Base-by-base conservation (phyloP, 1,140 invertebrate species). In the Caenorhabditis brenneri region DNA sequence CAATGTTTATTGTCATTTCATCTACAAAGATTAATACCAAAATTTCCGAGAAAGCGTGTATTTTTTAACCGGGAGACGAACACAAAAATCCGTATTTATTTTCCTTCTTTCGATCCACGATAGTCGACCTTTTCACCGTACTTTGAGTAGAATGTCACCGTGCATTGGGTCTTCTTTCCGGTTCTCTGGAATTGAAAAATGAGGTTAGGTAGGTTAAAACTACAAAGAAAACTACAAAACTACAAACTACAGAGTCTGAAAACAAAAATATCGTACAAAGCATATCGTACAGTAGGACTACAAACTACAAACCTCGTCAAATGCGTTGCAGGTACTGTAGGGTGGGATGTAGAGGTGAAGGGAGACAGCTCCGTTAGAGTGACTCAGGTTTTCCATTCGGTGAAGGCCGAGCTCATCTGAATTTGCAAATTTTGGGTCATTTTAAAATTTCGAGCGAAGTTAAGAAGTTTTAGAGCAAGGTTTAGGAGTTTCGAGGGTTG, bases 261-360 rank as follows among this genome's bases (percentile, higher is more conserved):
- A n/a, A n/a, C n/a, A n/a, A n/a, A n/a, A n/a, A n/a, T n/a, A n/a
- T n/a, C n/a, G n/a, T n/a, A n/a, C n/a, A n/a, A n/a, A n/a, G n/a
- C n/a, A n/a, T n/a, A n/a, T n/a, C n/a, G n/a, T n/a, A n/a, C n/a
- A n/a, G n/a, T n/a, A n/a, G n/a, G n/a, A 51, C 49, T 55, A 7
- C 12, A 55, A 1, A 0, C 16, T 80, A 2, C 42, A 36, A 51
- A 85, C 85, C 83, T 96, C 94, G 89, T 99, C 96, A 91, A 98
- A 99, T 2, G 96, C 94, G 0, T 94, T 93, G 91, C 97, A 99
- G 53, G 93, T 91, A 65, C 94, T 93, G 91, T 97, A 99, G 0
- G 97, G 96, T 0, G 97, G 97, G 87, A 94, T 95, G 91, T 99
- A 99, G 0, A 99, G 93, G 90, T 99, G 97, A 27, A 99, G 92